These are phyloP conservation scores for Phyllotreta cruciferae DNA, from an alignment of 2,888 invertebrate genomes.

Conservation along the genomic window DNA sequence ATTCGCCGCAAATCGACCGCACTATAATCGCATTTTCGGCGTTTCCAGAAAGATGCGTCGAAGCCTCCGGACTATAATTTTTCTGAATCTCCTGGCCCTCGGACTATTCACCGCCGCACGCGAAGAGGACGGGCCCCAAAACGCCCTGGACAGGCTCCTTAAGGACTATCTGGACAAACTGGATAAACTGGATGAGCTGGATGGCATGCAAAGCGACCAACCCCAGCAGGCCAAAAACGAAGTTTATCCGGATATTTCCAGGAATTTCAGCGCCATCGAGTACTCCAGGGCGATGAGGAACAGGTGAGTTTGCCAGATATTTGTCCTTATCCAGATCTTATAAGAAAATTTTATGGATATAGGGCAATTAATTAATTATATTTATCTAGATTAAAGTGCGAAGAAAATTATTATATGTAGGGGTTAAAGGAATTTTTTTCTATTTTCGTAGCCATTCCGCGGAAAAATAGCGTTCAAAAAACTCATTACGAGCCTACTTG, in stretches of 20 bases:
- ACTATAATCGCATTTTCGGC: slow-evolving; percentile 16
- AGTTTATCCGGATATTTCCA: background rate
- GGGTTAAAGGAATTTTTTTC: no score
- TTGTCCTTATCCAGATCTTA: no score
- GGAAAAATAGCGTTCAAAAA: no score
- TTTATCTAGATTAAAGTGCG: no score
- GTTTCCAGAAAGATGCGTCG: slow-evolving; percentile 28
- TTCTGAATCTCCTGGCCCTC: slow-evolving; percentile 23
- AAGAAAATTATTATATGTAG: no score
- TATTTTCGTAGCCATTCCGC: no score
- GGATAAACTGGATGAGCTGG: slow-evolving; percentile 4
- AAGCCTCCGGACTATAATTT: slow-evolving; percentile 26
- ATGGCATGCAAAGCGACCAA: slow-evolving; percentile 45
- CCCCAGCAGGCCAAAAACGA: slow-evolving; percentile 17
- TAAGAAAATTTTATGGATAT: no score
- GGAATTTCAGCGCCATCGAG: slow-evolving; percentile 30
- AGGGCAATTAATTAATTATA: no score
- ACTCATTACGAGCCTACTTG: no score
- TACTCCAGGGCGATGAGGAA: slow-evolving; percentile 35
- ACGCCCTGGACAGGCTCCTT: slow-evolving; percentile 32
- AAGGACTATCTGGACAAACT: slow-evolving; percentile 22
- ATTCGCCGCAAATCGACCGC: background rate
- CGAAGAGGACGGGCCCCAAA: slow-evolving; percentile 28
- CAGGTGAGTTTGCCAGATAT: slow-evolving; percentile 29
- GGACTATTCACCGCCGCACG: slow-evolving; percentile 3